Conservation (phyloP, 2,113 vertebrate species). For the Sterrhoptilus dennistouni region DNA sequence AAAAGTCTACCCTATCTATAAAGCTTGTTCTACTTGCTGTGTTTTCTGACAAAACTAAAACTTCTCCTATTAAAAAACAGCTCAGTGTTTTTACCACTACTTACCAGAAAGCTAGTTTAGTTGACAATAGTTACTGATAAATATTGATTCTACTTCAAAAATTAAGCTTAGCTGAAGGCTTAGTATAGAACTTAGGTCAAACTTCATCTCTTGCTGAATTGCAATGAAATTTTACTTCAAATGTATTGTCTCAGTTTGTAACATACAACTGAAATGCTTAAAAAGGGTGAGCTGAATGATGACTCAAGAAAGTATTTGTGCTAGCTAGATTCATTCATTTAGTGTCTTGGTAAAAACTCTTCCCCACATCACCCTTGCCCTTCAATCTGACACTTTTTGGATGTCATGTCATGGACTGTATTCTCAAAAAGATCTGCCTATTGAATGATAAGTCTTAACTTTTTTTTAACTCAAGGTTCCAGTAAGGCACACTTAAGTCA, state of each 20-base stretch:
- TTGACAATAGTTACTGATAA: neutral
- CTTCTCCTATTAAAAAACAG: neutral
- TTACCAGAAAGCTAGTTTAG: neutral
- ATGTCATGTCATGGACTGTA: accelerated
- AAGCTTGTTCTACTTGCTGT: neutral
- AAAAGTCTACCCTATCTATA: neutral
- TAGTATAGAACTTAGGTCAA: neutral
- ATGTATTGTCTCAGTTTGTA: neutral
- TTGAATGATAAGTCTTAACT: neutral
- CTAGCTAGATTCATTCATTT: neutral
- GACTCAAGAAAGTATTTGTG: neutral
- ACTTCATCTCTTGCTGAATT: neutral
- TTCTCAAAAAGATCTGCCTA: neutral
- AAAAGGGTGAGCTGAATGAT: neutral
- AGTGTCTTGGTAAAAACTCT: neutral
- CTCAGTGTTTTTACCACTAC: neutral
- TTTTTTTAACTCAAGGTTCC: neutral
- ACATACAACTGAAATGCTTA: neutral
- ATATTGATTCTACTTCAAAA: neutral
- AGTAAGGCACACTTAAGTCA: neutral
- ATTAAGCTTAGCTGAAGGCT: neutral
- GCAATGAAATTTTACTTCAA: neutral
- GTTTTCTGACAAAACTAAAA: neutral
- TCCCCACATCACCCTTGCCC: neutral
- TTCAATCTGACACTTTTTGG: neutral